Evolutionary conservation across 2,797 vertebrate genomes (phyloP), one percentile per base, ranked within the genome.

Genomic region (Catamblyrhynchus diadema): DNA sequence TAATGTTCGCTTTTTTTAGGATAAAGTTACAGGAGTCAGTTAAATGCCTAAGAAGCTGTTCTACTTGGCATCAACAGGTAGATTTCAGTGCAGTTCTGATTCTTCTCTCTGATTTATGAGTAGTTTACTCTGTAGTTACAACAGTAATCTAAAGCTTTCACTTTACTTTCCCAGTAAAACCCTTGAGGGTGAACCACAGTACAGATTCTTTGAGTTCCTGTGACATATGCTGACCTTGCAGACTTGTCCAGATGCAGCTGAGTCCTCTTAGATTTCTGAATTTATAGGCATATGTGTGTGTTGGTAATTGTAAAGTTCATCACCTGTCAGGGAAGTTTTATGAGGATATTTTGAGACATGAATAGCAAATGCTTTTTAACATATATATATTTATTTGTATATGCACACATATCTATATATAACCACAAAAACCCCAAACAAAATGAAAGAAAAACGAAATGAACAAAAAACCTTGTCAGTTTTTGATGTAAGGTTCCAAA

Each of bases 221-320:
- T 72, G 81, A 72, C 69, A 64, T 50, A 32, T 86, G 81, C 90
- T 95, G 94, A 80, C 74, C 88, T 75, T 89, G 71, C 84, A 92
- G 86, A 33, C 61, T 75, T 90, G 86, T 73, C 74, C 75, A 74
- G 83, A 64, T 90, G 71, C 45, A 85, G 57, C 78, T 69, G 74
- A 86, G 75, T 57, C 60, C 9, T 18, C 65, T 95, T 89, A 73
- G 48, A 33, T 94, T 82, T 95, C 88, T 85, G 81, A 80, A 61
- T 87, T 93, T 91, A 74, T 61, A 66, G 80, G 47, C 80, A 39
- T 82, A 14, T 82, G 33, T 93, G 41, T 91, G 20, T 87, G 41
- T 66, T 53, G 88, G 60, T 94, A 91, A 83, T 53, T 90, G 61
- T 81, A 4, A 87, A 90, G 57, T 78, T 86, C 70, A 51, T 94